Percentiles rank a stretch among this genome's conserved stretches.
Evolutionary conservation across 2,113 vertebrate genomes (phyloP).

Genomic region (Mormyrus lacerda): DNA sequence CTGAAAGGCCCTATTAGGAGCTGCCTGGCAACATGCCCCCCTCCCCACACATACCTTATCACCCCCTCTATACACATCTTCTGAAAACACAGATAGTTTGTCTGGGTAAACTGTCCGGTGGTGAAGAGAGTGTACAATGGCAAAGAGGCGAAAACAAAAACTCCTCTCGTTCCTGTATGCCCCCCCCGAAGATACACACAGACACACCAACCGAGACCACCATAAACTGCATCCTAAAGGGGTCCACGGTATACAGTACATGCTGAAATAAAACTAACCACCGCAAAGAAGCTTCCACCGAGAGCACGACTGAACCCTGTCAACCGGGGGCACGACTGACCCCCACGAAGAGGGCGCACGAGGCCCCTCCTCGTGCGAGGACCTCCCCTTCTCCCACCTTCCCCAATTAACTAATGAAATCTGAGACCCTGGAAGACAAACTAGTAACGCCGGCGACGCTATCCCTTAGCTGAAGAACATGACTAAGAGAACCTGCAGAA

Average conservation of each 20-base stretch:
- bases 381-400: neutral
- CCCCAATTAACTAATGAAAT: neutral
- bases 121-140: slow-evolving; percentile 40
- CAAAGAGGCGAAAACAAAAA: slow-evolving; percentile 40
- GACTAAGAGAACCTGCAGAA: neutral
- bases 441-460: neutral
- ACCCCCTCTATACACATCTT: slow-evolving; percentile 42
- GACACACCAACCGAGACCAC: slow-evolving; percentile 3
- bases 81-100: slow-evolving; percentile 41
- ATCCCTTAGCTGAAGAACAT: neutral
- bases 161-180: neutral
- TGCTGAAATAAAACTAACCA: neutral
- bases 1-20: slow-evolving; percentile 57
- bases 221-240: neutral
- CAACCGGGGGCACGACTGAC: neutral
- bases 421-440: neutral
- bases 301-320: neutral
- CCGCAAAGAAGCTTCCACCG: neutral
- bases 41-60: slow-evolving; percentile 23
- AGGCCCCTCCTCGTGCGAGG: neutral
- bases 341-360: neutral
- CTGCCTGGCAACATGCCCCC: slow-evolving; percentile 41
- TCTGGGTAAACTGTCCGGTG: slow-evolving; percentile 34
- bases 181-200: neutral
- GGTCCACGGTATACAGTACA: neutral